phyloP scores from a whole-genome alignment of 2,888 invertebrate species.

The Uropetala carovei region DNA sequence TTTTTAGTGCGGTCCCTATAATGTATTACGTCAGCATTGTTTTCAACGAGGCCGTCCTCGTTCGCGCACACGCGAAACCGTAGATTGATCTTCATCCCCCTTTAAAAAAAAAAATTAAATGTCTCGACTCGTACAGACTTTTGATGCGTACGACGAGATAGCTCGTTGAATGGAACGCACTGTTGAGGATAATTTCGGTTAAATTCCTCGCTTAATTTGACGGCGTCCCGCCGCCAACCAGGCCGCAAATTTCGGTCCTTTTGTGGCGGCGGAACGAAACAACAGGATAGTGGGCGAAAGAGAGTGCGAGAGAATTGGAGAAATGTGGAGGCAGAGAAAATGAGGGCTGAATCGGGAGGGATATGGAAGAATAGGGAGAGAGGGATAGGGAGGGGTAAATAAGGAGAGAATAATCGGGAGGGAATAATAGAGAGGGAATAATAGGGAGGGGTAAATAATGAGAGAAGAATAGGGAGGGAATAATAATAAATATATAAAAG shows the following conservation, averaged over 20 bases:
- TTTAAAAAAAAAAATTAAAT: not conserved
- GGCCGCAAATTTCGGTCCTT: slow-evolving; percentile 11
- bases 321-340: not conserved
- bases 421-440: no score
- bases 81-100: no score
- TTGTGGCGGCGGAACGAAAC: not conserved
- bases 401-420: no score
- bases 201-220: slow-evolving; percentile 20
- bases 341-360: not conserved
- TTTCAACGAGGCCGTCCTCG: not conserved
- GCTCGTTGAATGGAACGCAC: not conserved
- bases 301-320: no score
- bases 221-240: not conserved
- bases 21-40: not conserved
- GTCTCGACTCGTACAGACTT: not conserved
- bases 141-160: not conserved
- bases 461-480: no score
- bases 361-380: no score
- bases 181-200: not conserved
- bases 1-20: no score
- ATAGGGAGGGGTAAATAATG: no score
- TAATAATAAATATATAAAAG: no score
- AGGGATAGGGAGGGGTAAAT: no score
- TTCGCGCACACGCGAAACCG: not conserved
- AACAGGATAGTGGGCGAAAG: not conserved